phyloP scores from a whole-genome alignment of 2,888 invertebrate genomes.

The Trichopria drosophilae region DNA sequence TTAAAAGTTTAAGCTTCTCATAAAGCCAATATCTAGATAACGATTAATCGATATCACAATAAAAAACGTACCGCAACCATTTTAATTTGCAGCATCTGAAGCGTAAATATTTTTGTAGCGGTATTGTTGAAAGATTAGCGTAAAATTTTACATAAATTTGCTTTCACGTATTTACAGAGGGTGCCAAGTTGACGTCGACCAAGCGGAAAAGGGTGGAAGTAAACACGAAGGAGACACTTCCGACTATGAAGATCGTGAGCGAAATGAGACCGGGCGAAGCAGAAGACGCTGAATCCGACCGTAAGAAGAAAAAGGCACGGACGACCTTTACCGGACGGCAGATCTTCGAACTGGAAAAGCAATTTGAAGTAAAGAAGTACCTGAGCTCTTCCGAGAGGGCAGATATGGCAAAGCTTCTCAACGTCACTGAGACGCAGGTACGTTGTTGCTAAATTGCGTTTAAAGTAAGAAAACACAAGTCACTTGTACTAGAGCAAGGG shows the following conservation, averaged over 20 bases:
- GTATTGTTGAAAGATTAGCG: too few relatives aligned
- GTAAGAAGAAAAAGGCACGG: conserved; percentile 82
- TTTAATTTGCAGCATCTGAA: too few relatives aligned
- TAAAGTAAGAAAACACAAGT: too few relatives aligned
- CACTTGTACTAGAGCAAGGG: too few relatives aligned
- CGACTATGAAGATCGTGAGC: conserved; percentile 41
- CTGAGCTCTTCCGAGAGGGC: conserved; percentile 91
- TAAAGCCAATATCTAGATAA: too few relatives aligned
- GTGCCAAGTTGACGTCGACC: conserved; percentile 41
- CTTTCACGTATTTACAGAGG: conserved; percentile 39
- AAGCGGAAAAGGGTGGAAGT: conserved; percentile 49
- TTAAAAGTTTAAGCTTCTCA: too few relatives aligned
- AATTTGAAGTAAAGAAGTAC: conserved; percentile 95
- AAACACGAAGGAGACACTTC: conserved; percentile 44
- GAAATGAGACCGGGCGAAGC: conserved; percentile 54
- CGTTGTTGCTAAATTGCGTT: conserved; percentile 22
- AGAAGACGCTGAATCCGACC: conserved; percentile 62
- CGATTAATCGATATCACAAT: too few relatives aligned
- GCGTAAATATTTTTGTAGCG: too few relatives aligned
- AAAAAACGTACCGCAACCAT: too few relatives aligned
- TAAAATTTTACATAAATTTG: too few relatives aligned
- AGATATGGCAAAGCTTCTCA: conserved; percentile 90
- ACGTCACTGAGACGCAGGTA: conserved; percentile 96
- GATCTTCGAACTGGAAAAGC: conserved; percentile 94
- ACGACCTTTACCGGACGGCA: conserved; percentile 95